Conservation (phyloP, 2,888 invertebrate genomes). For the Subacronicta megacephala region DNA sequence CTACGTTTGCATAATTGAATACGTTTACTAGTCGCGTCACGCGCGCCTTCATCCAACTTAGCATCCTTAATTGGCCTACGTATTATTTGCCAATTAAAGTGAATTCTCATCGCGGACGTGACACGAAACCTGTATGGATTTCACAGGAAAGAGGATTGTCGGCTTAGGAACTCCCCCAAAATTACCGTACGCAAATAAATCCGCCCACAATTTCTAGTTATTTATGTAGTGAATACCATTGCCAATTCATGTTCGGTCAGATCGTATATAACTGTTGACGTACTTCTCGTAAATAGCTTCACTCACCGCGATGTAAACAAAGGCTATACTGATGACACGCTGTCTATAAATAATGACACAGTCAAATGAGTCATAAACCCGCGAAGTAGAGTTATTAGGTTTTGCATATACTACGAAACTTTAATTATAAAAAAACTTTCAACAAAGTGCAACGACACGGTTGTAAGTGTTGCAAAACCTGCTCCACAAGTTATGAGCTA, state of each 20-base stretch:
- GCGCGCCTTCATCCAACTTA: slow-evolving; percentile 87
- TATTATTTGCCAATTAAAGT: slow-evolving; percentile 90
- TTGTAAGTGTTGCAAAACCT: slow-evolving; percentile 41
- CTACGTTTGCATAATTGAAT: slow-evolving; percentile 89
- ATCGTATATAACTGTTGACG: slow-evolving; percentile 59
- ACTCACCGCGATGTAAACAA: slow-evolving; percentile 59
- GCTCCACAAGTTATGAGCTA: slow-evolving; percentile 30
- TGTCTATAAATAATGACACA: slow-evolving; percentile 58
- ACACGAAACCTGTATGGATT: slow-evolving; percentile 85
- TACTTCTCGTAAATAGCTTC: slow-evolving; percentile 63
- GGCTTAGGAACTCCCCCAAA: slow-evolving; percentile 67
- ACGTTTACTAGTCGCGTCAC: slow-evolving; percentile 86
- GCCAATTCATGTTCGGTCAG: slow-evolving; percentile 59
- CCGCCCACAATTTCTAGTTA: slow-evolving; percentile 28
- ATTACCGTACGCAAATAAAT: slow-evolving; percentile 75
- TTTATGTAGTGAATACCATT: slow-evolving; percentile 34
- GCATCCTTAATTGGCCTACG: slow-evolving; percentile 89
- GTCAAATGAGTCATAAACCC: slow-evolving; percentile 40
- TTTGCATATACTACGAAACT: slow-evolving; percentile 4
- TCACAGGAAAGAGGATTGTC: slow-evolving; percentile 66
- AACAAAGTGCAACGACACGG: slow-evolving; percentile 38
- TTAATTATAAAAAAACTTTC: slow-evolving; percentile 33
- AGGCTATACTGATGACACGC: slow-evolving; percentile 53
- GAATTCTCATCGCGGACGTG: slow-evolving; percentile 88
- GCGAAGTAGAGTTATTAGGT: slow-evolving; percentile 10